Base-by-base conservation (phyloP, 2,797 vertebrate species). In the Tarsius wallacei region DNA sequence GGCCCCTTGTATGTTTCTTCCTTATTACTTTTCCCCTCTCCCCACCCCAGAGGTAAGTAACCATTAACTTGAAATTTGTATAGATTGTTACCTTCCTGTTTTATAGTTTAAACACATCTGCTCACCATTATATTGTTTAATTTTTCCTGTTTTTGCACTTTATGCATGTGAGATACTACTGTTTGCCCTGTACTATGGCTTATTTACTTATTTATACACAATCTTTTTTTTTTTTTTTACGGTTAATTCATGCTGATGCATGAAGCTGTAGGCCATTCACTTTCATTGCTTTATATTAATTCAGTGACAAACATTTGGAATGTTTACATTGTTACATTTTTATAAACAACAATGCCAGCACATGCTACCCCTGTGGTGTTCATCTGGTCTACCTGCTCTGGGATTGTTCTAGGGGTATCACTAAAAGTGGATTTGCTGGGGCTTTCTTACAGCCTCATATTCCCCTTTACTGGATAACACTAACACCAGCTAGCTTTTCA, bases 301-400 rank as follows among this genome's bases (percentile, higher is more conserved):
- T 83, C 55, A 31, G 36, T 71, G 74, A 80, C 57, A 71, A 55
- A n/a, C 3, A 28, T 31, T 42, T 82, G 77, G 68, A 74, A 88
- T 78, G 57, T 81, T 87, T 57, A 77, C 28, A 66, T 53, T 57
- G 61, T 51, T 81, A 55, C 21, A 59, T 86, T 96, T 84, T 88
- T 68, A 93, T 24, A 76, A 93, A 70, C 36, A 70, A 31, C 53
- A 68, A 16, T 77, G 26, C 71, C 61, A 74, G 42, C 53, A 36
- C 47, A 11, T 4, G 64, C 64, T 28, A 24, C 21, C 24, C 53
- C 14, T 59, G 71, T 28, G 22, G 11, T 47, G 47, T 76, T 80
- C 51, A 63, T 22, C 51, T 73, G 68, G 26, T 19, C 8, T n/a
- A 13, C 14, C 55, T 1, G 19, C 36, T 68, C n/a, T 14, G 59